Base-by-base conservation (phyloP, 2,113 vertebrate species). In the Entomyzon cyanotis region DNA sequence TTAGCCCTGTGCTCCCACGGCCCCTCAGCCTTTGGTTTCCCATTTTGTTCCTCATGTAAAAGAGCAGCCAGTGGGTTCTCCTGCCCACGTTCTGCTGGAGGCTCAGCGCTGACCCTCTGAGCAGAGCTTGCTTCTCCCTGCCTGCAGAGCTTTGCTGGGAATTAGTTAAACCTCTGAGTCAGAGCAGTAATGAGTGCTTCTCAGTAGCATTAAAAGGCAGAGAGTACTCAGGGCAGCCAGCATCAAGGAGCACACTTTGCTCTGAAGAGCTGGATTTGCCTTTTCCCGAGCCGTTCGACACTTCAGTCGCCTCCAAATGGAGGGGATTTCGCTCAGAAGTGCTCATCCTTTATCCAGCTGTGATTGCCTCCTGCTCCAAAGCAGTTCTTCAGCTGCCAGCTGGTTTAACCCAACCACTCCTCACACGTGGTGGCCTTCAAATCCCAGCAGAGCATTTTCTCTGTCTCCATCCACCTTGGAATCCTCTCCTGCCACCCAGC, bases 311-410 rank as follows among this genome's bases (percentile, higher is more conserved):
- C 92, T 90, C 33, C 18, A 4, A 93, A 93, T 31, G 90, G 69
- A 90, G 55, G 75, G 88, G 74, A 60, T 96, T 97, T 96, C 12
- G 1, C 91, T 95, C 70, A 41, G 59, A 96, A 96, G 86, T 11
- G 50, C 92, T 96, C 83, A 15, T 69, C 62, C 85, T 93, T 93
- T 15, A 0, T 75, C 87, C 94, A 73, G 73, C 78, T 53, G 20
- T 93, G 94, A 96, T 94, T 89, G 88, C 81, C 91, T 93, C 88
- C 67, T 35, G 33, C 81, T 75, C 96, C 89, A 93, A 93, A 97
- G 90, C 47, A 7, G 28, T 2, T 50, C 90, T 92, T 68, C 85
- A 42, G 74, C 64, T 77, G 71, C 53, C 88, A 55, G 25, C 71
- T 89, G 67, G 1, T 64, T n/a, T 5, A 21, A 50, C 35, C 64